phyloP scores from a whole-genome alignment of 2,888 invertebrate genomes.

The Pristionchus exspectatus region DNA sequence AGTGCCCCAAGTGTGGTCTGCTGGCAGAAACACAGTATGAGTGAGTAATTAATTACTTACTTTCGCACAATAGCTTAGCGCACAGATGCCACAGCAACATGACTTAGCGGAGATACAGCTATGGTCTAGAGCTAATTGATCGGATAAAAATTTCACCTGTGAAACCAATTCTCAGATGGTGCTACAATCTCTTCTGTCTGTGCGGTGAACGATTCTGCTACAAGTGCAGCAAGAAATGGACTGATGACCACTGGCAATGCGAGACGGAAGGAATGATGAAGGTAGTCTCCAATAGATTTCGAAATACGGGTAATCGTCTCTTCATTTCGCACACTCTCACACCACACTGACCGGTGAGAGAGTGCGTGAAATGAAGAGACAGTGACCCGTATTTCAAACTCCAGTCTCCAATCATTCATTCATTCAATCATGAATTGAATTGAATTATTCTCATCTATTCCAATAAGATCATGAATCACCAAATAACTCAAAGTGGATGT shows the following conservation, averaged over 20 bases:
- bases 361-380: neutral
- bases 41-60: neutral
- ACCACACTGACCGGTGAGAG: neutral
- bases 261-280: neutral
- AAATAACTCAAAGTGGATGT: no score
- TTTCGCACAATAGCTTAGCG: neutral
- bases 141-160: neutral
- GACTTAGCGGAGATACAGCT: no score
- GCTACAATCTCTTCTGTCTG: neutral
- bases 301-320: no score
- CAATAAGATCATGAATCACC: no score
- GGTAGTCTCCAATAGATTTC: neutral
- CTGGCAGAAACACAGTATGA: neutral
- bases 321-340: no score
- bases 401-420: no score
- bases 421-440: no score
- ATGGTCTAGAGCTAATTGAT: neutral
- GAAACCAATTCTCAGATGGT: neutral
- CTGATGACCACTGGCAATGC: slow-evolving; percentile 5
- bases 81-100: neutral
- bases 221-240: slow-evolving; percentile 41
- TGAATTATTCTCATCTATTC: no score
- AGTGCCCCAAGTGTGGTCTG: slow-evolving; percentile 18
- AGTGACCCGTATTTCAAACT: no score
- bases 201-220: slow-evolving; percentile 6